Percentiles rank a stretch among this genome's conserved stretches.
Conservation (phyloP, 2,888 invertebrate genomes). For the Camponotus fellah region DNA sequence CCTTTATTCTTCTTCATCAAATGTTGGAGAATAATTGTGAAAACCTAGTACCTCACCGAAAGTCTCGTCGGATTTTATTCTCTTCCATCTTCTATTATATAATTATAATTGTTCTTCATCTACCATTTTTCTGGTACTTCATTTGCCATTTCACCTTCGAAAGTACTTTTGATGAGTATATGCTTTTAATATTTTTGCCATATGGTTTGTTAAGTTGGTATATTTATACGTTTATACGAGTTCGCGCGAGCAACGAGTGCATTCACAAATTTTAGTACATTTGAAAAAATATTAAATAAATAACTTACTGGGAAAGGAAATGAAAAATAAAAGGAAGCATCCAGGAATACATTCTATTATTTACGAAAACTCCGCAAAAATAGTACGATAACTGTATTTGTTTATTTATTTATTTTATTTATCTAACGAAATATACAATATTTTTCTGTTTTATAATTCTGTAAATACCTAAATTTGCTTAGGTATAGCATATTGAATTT, state of each 20-base stretch:
- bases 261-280: slow-evolving; percentile 4
- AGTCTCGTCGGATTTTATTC: slow-evolving; percentile 54
- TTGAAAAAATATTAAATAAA: background rate
- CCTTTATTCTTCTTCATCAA: slow-evolving; percentile 57
- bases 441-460: slow-evolving; percentile 9
- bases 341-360: slow-evolving; percentile 26
- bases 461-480: background rate
- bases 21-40: slow-evolving; percentile 71
- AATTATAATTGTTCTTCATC: slow-evolving; percentile 61
- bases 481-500: background rate
- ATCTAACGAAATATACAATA: background rate
- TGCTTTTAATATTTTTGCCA: slow-evolving; percentile 47
- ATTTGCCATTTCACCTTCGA: slow-evolving; percentile 18
- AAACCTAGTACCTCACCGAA: slow-evolving; percentile 65
- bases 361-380: slow-evolving; percentile 3
- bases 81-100: slow-evolving; percentile 67
- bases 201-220: slow-evolving; percentile 24
- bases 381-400: background rate
- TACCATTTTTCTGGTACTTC: slow-evolving; percentile 37
- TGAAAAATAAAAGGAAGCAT: background rate
- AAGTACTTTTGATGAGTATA: slow-evolving; percentile 13
- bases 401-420: slow-evolving; percentile 3
- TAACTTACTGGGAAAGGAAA: background rate
- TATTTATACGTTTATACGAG: background rate
- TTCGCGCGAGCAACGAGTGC: background rate